Base-by-base conservation (phyloP, 2,888 invertebrate genomes). In the Horisme vitalbata region DNA sequence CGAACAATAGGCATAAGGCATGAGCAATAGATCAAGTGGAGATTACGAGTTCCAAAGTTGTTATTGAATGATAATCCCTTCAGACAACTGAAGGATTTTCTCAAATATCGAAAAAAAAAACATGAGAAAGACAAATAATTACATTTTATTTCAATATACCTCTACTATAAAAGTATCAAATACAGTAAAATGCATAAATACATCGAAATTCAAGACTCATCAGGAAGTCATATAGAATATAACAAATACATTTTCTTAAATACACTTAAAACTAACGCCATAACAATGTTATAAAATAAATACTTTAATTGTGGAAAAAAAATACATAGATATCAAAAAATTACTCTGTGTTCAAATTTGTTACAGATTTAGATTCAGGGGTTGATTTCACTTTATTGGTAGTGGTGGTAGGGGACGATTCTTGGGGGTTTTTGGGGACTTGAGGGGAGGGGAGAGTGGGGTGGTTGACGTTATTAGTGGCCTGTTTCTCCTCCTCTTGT, bases 271-370 rank as follows among this genome's bases (percentile, higher is more conserved):
- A 60, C 68, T 71, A 72, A 34, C 50, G 73, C 80, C 82, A 84
- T 38, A 84, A 82, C 84, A 74, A 68, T 65, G 66, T 30, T 53
- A 65, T 73, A 84, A 79, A 45, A 68, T 34, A 65, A 72, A 71
- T 83, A 83, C 58, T 68, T 52, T 59, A 73, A 72, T 53, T 65
- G 81, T 83, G 83, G 80, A 59, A 13, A 49, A 47, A 50, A 56
- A 48, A 55, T 45, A 45, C 56, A 46, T 52, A 13, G 45, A 23
- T 18, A 15, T 5, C n/a, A 46, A 33, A 46, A 52, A 44, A 35
- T 60, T 59, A 60, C 46, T 63, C 41, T 18, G 41, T 47, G 31
- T 18, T 18, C 5, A 18, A 6, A 18, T 18, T 18, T 1, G 6
- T 18, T 18, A 4, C 6, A 6, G 18, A 18, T 5, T 18, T 5